Base-by-base conservation (phyloP, 30 jellyfish, hydroid and myxozoan genomes). In the Aurelia coerulea region DNA sequence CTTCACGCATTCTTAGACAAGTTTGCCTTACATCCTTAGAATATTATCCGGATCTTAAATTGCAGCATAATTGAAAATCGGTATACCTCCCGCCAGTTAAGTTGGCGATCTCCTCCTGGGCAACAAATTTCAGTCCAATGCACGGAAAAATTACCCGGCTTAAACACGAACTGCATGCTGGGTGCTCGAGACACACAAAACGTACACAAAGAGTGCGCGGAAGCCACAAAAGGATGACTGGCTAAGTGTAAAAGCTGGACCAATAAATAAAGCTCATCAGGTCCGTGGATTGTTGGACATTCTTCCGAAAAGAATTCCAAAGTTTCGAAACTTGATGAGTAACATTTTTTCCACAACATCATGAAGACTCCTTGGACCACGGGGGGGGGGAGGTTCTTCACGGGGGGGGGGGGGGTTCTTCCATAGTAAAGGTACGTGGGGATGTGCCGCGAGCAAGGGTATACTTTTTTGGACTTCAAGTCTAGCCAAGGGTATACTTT, bases 161-260 rank as follows among this genome's bases (percentile, higher is more conserved):
- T 71, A 83, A 87, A 83, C 92, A 59, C 92, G 89, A 46, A 78
- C 68, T 74, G 94, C 88, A 85, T 85, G 80, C 88, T 85, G 94
- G 94, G 88, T 74, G 94, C 64, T 65, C 62, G 74, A 85, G 88
- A 85, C 94, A 53, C 18, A 17, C 63, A 18, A 33, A 51, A 67
- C 52, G 42, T 56, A 79, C 11, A 70, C 78, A 52, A 74, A 54
- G 80, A 83, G 94, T 35, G 84, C 70, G 94, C 94, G 94, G 94
- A 85, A 74, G 83, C 89, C 70, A 42, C 74, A 81, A 81, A 66
- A 53, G 73, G 72, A 53, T 31, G 5, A 56, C 42, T 6, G 10
- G 80, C 63, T 23, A 19, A 10, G 65, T 14, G 64, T 70, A 70
- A 70, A 31, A 70, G 65, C 33, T 51, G 80, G 80, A 70, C 62